phyloP scores from a whole-genome alignment of 2,113 vertebrate genomes.

The Shinisaurus crocodilurus region DNA sequence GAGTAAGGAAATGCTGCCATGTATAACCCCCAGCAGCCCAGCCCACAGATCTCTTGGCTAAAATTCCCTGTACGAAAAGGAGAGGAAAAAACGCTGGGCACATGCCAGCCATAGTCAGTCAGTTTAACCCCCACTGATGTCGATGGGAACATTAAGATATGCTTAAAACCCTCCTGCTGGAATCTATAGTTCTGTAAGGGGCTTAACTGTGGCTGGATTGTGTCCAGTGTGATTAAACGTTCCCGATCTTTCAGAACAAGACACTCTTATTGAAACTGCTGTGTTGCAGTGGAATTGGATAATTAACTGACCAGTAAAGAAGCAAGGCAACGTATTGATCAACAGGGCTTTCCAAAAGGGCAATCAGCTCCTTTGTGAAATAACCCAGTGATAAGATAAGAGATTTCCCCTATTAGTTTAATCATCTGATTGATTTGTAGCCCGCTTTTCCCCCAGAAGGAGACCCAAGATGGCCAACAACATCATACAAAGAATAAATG shows the following conservation, averaged over 20 bases:
- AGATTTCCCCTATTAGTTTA: background rate
- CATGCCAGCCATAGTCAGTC: background rate
- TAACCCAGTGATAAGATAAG: background rate
- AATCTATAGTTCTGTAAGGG: background rate
- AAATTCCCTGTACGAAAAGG: background rate
- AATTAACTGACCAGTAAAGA: background rate
- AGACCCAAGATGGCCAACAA: background rate
- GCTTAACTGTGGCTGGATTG: background rate
- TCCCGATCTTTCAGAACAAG: background rate
- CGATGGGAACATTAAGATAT: too few species aligned
- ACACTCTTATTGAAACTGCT: background rate
- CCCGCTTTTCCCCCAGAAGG: background rate
- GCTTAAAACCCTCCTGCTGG: background rate
- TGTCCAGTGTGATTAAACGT: background rate
- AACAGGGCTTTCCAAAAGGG: background rate
- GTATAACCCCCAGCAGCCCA: background rate
- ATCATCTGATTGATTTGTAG: background rate
- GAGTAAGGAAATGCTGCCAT: background rate
- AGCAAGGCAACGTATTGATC: background rate
- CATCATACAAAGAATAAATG: background rate
- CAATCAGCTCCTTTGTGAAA: background rate
- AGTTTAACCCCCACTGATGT: background rate
- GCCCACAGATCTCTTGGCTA: background rate
- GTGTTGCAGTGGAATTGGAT: background rate
- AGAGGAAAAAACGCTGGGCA: too few species aligned